A percentile compares a stretch with the other conserved stretches of the same genome.
phyloP scores from a whole-genome alignment of 2,113 vertebrate species.

The Apaloderma vittatum region DNA sequence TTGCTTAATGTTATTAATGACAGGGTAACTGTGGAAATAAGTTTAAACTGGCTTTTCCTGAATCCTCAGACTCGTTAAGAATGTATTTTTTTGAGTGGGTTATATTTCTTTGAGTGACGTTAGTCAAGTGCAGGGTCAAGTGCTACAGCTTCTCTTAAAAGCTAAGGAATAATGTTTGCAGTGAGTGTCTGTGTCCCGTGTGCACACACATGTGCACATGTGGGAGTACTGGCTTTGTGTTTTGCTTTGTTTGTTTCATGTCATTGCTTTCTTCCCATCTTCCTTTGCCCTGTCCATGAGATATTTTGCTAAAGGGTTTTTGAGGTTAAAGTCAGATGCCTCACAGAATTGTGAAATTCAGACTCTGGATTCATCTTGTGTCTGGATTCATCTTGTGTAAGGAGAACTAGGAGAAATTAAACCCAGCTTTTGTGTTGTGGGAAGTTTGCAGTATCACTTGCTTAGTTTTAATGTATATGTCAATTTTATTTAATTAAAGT shows the following conservation, averaged over 20 bases:
- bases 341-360: neutral
- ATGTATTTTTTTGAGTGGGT: neutral
- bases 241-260: neutral
- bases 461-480: neutral
- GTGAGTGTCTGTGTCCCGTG: neutral
- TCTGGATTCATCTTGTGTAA: neutral
- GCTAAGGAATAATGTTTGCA: neutral
- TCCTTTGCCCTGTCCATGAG: neutral
- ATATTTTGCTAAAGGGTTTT: neutral
- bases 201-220: rapidly evolving
- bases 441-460: neutral
- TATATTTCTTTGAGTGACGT: neutral
- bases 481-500: neutral
- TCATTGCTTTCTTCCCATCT: neutral
- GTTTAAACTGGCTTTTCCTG: neutral
- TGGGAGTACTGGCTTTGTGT: neutral
- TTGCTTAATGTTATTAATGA: neutral
- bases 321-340: neutral
- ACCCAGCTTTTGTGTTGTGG: neutral
- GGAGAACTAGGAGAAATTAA: neutral
- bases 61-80: neutral
- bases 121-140: neutral
- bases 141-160: neutral
- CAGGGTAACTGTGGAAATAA: neutral
- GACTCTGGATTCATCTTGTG: neutral